Evolutionary conservation across 2,888 invertebrate species (phyloP).

Genomic region (Acanthosoma haemorrhoidale): DNA sequence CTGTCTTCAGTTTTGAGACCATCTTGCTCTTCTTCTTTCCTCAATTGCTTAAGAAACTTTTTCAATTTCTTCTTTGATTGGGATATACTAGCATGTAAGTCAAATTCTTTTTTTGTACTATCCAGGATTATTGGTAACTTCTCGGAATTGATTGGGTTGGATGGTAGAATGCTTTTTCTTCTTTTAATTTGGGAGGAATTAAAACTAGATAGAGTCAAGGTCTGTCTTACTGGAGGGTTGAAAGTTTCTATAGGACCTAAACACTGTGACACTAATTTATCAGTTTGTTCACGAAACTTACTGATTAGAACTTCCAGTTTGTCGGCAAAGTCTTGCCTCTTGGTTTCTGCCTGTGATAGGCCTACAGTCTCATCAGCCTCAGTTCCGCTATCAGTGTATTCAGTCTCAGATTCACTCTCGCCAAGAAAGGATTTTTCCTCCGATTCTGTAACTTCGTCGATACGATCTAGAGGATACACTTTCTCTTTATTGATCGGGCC

Average conservation of each 20-base stretch:
- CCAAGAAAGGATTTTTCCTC: slow-evolving; percentile 39
- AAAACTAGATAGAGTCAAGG: neutral
- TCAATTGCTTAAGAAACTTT: slow-evolving; percentile 64
- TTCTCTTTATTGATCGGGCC: slow-evolving; percentile 48
- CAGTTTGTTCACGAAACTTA: slow-evolving; percentile 44
- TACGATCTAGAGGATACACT: slow-evolving; percentile 52
- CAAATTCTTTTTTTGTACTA: slow-evolving; percentile 61
- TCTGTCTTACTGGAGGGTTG: neutral
- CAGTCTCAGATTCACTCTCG: slow-evolving; percentile 26
- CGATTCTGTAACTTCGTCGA: slow-evolving; percentile 44
- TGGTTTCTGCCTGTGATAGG: slow-evolving; percentile 26
- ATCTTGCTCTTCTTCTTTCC: slow-evolving; percentile 67
- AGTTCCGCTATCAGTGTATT: slow-evolving; percentile 33
- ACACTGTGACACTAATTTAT: neutral
- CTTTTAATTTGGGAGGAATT: neutral
- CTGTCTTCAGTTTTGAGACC: slow-evolving; percentile 56
- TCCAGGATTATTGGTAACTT: slow-evolving; percentile 51
- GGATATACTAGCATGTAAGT: slow-evolving; percentile 66
- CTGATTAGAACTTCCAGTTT: slow-evolving; percentile 67
- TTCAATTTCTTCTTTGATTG: slow-evolving; percentile 71
- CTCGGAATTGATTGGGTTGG: neutral
- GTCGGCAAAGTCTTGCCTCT: slow-evolving; percentile 60
- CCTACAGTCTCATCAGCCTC: slow-evolving; percentile 33
- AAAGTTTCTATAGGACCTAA: neutral
- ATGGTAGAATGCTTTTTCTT: slow-evolving; percentile 19